phyloP scores from a whole-genome alignment of 2,888 invertebrate species.

The Anoplius nigerrimus region DNA sequence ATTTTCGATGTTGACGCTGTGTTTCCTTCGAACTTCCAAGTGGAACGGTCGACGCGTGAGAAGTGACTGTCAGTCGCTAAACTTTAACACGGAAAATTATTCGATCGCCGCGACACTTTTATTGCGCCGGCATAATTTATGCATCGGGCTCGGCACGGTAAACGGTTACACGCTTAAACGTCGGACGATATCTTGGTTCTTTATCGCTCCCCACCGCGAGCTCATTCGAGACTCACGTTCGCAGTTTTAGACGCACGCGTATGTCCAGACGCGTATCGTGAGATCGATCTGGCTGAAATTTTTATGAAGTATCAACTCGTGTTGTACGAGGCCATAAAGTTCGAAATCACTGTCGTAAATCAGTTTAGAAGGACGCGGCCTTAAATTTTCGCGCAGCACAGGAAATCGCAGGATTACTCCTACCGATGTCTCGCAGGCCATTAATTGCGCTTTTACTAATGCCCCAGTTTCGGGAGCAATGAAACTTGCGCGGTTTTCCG shows the following conservation, averaged over 20 bases:
- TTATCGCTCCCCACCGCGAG: conserved; percentile 23
- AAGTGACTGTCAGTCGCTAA: no score
- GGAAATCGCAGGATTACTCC: neutral
- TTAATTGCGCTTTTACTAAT: neutral
- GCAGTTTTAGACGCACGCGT: conserved; percentile 21
- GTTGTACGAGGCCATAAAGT: conserved; percentile 15
- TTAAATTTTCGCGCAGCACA: neutral
- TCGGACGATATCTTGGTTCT: no score
- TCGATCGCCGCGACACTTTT: no score
- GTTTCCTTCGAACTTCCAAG: no score
- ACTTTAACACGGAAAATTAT: no score
- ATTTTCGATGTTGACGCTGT: no score
- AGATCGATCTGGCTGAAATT: conserved; percentile 45
- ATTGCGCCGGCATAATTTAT: no score
- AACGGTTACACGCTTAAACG: no score
- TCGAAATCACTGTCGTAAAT: conserved; percentile 20
- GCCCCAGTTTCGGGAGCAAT: neutral
- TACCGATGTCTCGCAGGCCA: neutral
- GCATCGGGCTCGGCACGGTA: no score
- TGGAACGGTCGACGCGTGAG: no score
- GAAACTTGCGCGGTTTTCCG: neutral
- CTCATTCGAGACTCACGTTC: conserved; percentile 34
- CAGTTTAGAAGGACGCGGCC: conserved; percentile 13
- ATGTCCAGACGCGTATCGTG: conserved; percentile 33
- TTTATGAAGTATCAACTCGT: conserved; percentile 36